Percentiles rank a stretch among this genome's conserved stretches.
Conservation (phyloP, 2,888 invertebrate genomes). For the Ormia ochracea region DNA sequence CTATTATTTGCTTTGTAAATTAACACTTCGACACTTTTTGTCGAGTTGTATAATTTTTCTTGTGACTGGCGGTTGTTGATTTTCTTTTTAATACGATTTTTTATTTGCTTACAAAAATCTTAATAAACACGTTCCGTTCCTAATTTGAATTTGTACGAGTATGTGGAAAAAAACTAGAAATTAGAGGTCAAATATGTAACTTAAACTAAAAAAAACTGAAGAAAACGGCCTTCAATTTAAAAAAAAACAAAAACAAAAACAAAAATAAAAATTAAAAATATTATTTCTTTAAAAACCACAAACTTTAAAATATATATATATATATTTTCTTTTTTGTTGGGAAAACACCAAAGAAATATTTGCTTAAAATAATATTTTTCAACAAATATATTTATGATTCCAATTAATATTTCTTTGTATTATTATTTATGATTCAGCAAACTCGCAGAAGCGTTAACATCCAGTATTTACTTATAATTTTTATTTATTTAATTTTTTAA, state of each 20-base stretch:
- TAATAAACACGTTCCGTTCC: slow-evolving; percentile 45
- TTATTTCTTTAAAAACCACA: background rate
- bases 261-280: background rate
- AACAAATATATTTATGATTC: too few relatives aligned
- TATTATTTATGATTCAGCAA: too few relatives aligned
- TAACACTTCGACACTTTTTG: slow-evolving; percentile 47
- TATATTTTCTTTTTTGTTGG: too few relatives aligned
- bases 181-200: background rate
- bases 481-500: too few relatives aligned
- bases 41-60: slow-evolving; percentile 43
- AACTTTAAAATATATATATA: too few relatives aligned
- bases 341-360: too few relatives aligned
- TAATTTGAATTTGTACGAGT: slow-evolving; percentile 43
- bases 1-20: slow-evolving; percentile 31
- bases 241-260: background rate
- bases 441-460: too few relatives aligned
- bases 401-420: too few relatives aligned
- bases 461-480: too few relatives aligned
- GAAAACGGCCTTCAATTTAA: slow-evolving; percentile 1
- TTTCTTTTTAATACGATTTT: too few relatives aligned
- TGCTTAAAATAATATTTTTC: too few relatives aligned
- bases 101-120: slow-evolving; percentile 16
- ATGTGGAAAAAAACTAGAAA: slow-evolving; percentile 6
- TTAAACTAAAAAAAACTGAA: background rate
- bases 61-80: background rate